These are phyloP conservation scores for Dinocampus coccinellae DNA, from an alignment of 2,888 invertebrate species.

Conservation along the genomic window DNA sequence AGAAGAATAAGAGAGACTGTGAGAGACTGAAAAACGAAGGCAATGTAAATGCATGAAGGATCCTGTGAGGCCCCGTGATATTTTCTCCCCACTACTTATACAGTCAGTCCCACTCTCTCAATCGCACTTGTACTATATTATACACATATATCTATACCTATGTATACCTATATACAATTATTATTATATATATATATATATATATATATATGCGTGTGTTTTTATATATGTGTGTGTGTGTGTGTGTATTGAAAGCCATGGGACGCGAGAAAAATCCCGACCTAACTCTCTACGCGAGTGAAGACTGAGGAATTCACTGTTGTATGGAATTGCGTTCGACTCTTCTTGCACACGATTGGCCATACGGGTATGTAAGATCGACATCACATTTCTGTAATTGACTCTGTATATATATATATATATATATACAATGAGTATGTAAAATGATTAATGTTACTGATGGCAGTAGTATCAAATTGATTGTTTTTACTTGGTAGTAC, in stretches of 20 bases:
- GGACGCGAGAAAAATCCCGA: constrained; percentile 1
- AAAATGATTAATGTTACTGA: no score
- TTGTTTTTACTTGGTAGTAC: no score
- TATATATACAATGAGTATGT: neutral
- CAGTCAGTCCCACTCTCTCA: neutral
- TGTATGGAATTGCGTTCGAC: neutral
- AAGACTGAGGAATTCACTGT: constrained; percentile 11
- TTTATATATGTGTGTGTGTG: neutral
- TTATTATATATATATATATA: neutral
- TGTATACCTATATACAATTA: neutral
- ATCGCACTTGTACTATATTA: no score
- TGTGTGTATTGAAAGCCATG: neutral
- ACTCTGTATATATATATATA: neutral
- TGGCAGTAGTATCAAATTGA: no score
- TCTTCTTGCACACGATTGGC: neutral
- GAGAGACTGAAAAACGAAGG: constrained; percentile 2
- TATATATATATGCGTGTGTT: no score
- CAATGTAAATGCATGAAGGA: constrained; percentile 5
- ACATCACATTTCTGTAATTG: neutral
- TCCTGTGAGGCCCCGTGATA: constrained; percentile 4
- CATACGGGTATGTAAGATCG: neutral
- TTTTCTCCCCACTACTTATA: neutral
- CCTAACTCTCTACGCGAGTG: neutral
- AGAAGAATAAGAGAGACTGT: constrained; percentile 33
- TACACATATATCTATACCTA: neutral